Base-by-base conservation (phyloP, 2,888 invertebrate genomes). In the Lysandra coridon region DNA sequence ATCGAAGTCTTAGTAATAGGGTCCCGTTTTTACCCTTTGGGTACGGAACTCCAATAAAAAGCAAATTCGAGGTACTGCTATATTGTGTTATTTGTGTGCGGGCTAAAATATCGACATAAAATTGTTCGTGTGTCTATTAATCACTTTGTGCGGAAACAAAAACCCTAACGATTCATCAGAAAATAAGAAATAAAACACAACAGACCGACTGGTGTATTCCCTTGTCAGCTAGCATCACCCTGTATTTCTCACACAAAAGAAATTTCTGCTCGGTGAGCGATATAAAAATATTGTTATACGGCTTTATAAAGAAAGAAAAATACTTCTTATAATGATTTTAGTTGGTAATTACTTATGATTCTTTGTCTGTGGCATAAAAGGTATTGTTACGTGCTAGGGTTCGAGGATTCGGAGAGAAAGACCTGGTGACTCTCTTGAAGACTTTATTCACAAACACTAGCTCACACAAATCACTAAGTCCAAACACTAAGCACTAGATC, bases 111-210 rank as follows among this genome's bases (percentile, higher is more conserved):
- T 62, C 62, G 62, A 62, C 64, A 64, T 30, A 69, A 69, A 69
- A 69, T 69, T 5, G 33, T 17, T 5, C 14, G 37, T 69, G 33
- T 69, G 69, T 37, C 17, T 69, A 69, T 69, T 37, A 69, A 69
- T 69, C 33, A 69, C 33, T 69, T 14, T 37, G 69, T 69, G 37
- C 4, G 33, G 69, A 17, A 33, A 69, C 69, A 69, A 69, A 69
- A 69, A 69, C 69, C 30, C 30, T 33, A 14, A 33, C 69, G 33
- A 69, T 69, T 69, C 64, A 69, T 69, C 64, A 69, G 69, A 69
- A 69, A 69, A 37, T 69, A 69, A 69, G 37, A 69, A 69, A 69
- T 17, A 37, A 69, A 69, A 69, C 69, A 69, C 37, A 33, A 69
- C 37, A 69, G 69, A 37, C 37, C 14, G 17, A 69, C 33, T 69